These are phyloP conservation scores for Meganola albula DNA, from an alignment of 2,888 invertebrate species.

Conservation along the genomic window DNA sequence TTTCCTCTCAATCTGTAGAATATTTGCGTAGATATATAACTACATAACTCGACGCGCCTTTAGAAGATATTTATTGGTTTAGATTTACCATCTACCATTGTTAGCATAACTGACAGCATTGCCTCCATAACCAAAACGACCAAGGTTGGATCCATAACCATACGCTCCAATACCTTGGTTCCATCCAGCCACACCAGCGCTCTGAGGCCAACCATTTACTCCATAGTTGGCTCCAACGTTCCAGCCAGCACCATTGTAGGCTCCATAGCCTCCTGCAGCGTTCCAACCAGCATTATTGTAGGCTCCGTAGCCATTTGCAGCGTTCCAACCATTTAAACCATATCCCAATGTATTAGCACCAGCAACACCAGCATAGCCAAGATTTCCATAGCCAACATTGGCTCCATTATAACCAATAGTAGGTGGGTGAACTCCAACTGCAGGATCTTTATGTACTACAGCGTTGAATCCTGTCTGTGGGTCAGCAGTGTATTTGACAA, in stretches of 20 bases:
- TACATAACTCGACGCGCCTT: too few relatives aligned
- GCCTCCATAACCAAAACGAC: not conserved
- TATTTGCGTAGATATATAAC: too few relatives aligned
- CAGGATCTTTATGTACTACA: conserved; percentile 58
- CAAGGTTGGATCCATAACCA: conserved; percentile 3
- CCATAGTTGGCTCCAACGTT: not conserved
- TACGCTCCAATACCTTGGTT: conserved; percentile 4
- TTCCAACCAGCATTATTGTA: not conserved
- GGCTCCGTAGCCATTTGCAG: not conserved
- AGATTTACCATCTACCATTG: conserved; percentile 10
- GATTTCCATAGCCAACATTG: conserved; percentile 1
- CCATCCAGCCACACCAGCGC: too few relatives aligned
- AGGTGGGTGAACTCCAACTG: conserved; percentile 15
- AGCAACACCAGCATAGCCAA: conserved; percentile 1
- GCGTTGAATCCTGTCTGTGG: conserved; percentile 70
- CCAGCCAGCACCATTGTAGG: not conserved
- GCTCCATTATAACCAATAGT: conserved; percentile 43
- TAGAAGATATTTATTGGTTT: conserved; percentile 6
- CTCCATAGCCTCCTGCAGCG: too few relatives aligned
- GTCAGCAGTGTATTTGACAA: conserved; percentile 69
- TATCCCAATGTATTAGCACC: not conserved
- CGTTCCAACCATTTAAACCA: not conserved
- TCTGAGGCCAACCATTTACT: conserved; percentile 8
- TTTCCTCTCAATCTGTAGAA: too few relatives aligned
- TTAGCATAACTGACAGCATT: conserved; percentile 1